A percentile compares a stretch with the other conserved stretches of the same genome.
These are phyloP conservation scores for Drosophila mayri DNA, from an alignment of 1,140 invertebrate genomes.

Conservation along the genomic window DNA sequence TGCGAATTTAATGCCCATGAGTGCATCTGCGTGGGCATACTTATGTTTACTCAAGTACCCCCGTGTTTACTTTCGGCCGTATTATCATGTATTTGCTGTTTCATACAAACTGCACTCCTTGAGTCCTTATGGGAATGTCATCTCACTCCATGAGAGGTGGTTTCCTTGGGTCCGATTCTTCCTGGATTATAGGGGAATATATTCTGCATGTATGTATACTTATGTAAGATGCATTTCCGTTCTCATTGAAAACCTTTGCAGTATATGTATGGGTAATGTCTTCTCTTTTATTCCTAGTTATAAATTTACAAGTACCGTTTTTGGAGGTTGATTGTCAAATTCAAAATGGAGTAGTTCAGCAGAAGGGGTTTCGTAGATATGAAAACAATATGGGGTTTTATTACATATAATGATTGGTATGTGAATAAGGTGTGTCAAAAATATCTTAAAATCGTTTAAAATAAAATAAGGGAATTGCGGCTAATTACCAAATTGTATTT, in stretches of 20 bases:
- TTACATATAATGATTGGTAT: not conserved
- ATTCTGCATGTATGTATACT: not conserved
- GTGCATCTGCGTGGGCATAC: constrained; percentile 50
- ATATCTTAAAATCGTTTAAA: not conserved
- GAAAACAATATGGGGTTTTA: not conserved
- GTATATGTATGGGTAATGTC: not conserved
- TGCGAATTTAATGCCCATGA: constrained; percentile 52
- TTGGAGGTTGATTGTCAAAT: not conserved
- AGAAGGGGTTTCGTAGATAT: not conserved
- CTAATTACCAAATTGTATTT: too few species aligned
- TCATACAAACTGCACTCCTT: constrained; percentile 18
- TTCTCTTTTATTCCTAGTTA: not conserved
- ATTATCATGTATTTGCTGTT: constrained; percentile 34
- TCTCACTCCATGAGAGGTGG: constrained; percentile 7
- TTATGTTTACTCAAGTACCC: constrained; percentile 32
- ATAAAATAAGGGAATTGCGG: too few species aligned
- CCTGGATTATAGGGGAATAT: not conserved
- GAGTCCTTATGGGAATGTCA: constrained; percentile 2
- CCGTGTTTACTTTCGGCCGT: constrained; percentile 12
- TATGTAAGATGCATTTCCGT: constrained; percentile 37
- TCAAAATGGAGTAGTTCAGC: not conserved
- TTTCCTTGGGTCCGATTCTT: not conserved
- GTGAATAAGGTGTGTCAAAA: not conserved
- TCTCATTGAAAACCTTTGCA: constrained; percentile 2
- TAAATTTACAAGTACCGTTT: not conserved